Base-by-base conservation (phyloP, 2,113 vertebrate species). In the Bagarius yarrelli region DNA sequence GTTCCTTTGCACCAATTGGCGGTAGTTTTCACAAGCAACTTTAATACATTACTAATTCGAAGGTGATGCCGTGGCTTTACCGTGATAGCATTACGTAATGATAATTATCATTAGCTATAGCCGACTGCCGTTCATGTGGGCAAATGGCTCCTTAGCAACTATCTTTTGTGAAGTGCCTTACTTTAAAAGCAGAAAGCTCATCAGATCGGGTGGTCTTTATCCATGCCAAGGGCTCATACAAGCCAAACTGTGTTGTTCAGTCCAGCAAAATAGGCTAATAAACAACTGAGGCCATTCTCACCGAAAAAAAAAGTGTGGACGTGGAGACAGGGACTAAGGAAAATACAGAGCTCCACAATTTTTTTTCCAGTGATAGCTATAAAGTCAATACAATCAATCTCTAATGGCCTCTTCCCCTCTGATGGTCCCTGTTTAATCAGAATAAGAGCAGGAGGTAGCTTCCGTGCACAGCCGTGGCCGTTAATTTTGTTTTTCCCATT, bases 391-490 rank as follows among this genome's bases (percentile, higher is more conserved):
- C 86, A 86, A 90, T 91, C 89, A 63, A 88, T 91, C 89, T 86
- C 88, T 93, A 91, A 93, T 91, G 90, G 89, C 84, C 87, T 87
- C 86, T 89, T 89, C 81, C 84, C 69, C 85, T 87, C 75, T 85
- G 86, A 91, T 87, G 87, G 86, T 88, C 82, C 79, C 84, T 93
- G 88, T 92, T 93, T 93, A 93, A 93, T 94, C 92, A 93, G 90
- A 89, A 87, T 93, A 91, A 93, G 88, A 94, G 93, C 87, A 44
- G 59, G 52, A 86, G 82, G 81, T 89, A 84, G 81, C 88, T 83
- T 87, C 60, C 23, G 40, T 80, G 80, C 82, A 89, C 78, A 55
- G 82, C 85, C 83, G 80, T 77, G 82, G 80, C 85, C 83, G 91
- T 92, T 93, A 79, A 91, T 89, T 89, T 85, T 86, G 86, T 85